Evolutionary conservation across 2,113 vertebrate species (phyloP).

Genomic region (Rana temporaria): DNA sequence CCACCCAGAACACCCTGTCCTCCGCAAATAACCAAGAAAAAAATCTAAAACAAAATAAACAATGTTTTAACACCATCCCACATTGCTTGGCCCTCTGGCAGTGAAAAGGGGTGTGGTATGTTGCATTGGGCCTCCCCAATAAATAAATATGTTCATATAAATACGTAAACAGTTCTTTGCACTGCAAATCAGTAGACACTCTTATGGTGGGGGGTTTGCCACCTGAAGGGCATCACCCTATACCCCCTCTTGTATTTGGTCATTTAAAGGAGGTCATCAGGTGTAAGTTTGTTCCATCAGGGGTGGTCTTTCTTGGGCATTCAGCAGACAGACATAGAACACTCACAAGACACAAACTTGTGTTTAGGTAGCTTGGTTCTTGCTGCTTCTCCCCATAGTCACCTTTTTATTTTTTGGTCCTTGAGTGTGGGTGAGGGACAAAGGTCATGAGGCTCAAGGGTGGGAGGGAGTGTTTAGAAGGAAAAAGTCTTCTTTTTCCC

Average conservation of each 20-base stretch:
- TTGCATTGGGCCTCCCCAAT: conserved; percentile 47
- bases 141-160: conserved; percentile 58
- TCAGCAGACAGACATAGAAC: conserved; percentile 56
- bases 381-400: conserved; percentile 46
- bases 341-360: conserved; percentile 58
- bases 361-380: conserved; percentile 57
- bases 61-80: conserved; percentile 41
- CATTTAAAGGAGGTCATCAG: conserved; percentile 39
- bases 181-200: conserved; percentile 50
- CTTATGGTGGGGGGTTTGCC: conserved; percentile 30
- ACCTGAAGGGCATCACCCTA: conserved; percentile 25
- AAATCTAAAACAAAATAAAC: conserved; percentile 49
- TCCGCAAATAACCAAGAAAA: conserved; percentile 41
- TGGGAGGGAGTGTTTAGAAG: conserved; percentile 36
- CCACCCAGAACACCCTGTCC: conserved; percentile 57
- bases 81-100: conserved; percentile 29
- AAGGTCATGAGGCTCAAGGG: conserved; percentile 49
- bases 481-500: conserved; percentile 54
- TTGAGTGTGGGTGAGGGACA: conserved; percentile 44
- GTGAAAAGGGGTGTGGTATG: conserved; percentile 37
- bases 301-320: conserved; percentile 27
- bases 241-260: conserved; percentile 48
- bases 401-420: conserved; percentile 36
- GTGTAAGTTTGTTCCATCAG: conserved; percentile 42
- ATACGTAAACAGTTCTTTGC: conserved; percentile 54